phyloP scores from a whole-genome alignment of 2,888 invertebrate species.

The Zaprionus obscuricornis region DNA sequence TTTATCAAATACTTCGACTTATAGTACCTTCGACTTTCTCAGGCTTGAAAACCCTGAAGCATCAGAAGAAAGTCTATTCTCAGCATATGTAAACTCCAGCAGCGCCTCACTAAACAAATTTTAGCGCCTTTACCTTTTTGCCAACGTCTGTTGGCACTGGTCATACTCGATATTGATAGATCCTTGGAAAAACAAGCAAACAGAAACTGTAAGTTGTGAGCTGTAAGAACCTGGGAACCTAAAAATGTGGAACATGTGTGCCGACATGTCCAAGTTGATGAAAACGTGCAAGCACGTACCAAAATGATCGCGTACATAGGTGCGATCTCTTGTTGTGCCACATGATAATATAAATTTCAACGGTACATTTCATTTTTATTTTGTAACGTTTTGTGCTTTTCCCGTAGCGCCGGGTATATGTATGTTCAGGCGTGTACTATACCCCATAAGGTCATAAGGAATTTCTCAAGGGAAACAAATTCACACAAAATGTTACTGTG shows the following conservation, averaged over 20 bases:
- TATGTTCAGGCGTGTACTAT: conserved; percentile 34
- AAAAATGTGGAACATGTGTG: conserved; percentile 45
- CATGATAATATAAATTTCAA: conserved; percentile 60
- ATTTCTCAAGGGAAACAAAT: conserved; percentile 60
- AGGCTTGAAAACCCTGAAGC: conserved; percentile 20
- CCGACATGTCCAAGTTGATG: conserved; percentile 12
- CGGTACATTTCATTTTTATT: conserved; percentile 27
- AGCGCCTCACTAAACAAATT: conserved; percentile 58
- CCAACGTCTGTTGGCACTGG: conserved; percentile 37
- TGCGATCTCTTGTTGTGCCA: conserved; percentile 71
- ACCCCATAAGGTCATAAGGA: conserved; percentile 42
- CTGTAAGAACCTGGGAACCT: conserved; percentile 12
- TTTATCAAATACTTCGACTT: too few species aligned
- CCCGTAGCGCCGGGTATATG: conserved; percentile 72
- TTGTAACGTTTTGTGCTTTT: conserved; percentile 59
- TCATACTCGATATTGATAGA: conserved; percentile 28
- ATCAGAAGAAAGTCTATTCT: conserved; percentile 9
- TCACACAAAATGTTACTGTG: conserved; percentile 57
- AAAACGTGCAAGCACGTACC: conserved; percentile 53
- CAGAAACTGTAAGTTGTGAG: conserved; percentile 34
- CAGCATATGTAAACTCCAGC: conserved; percentile 36
- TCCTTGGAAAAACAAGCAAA: conserved; percentile 62
- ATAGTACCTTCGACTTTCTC: conserved; percentile 67
- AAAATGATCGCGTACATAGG: conserved; percentile 65
- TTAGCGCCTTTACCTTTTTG: conserved; percentile 64